phyloP scores from a whole-genome alignment of 2,113 vertebrate genomes.

The Eretmochelys imbricata region DNA sequence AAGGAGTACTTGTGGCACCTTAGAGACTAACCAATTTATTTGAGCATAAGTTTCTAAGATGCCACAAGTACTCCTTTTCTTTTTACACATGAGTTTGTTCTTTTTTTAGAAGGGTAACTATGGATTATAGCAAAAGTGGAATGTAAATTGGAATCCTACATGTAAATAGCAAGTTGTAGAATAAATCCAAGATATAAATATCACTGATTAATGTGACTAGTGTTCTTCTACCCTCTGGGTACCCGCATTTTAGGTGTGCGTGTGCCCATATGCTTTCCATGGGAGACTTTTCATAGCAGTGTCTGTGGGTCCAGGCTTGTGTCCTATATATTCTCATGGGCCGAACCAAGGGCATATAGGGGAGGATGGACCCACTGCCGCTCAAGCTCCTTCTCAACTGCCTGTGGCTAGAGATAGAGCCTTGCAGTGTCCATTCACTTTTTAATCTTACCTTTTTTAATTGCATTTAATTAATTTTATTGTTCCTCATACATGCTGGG shows the following conservation, averaged over 20 bases:
- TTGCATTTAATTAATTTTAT: not conserved
- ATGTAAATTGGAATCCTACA: not conserved
- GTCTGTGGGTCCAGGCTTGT: not conserved
- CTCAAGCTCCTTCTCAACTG: not conserved
- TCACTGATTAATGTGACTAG: not conserved
- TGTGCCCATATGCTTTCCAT: not conserved
- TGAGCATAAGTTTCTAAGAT: too few species aligned
- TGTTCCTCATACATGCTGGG: not conserved
- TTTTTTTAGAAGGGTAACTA: not conserved
- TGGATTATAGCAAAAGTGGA: slow-evolving; percentile 1
- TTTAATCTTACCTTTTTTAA: not conserved
- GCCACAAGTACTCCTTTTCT: too few species aligned
- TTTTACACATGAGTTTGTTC: not conserved
- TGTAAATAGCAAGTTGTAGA: not conserved
- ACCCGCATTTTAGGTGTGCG: not conserved
- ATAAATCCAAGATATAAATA: not conserved
- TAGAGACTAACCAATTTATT: too few species aligned
- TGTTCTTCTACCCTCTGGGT: not conserved
- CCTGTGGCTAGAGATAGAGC: not conserved
- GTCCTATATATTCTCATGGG: not conserved
- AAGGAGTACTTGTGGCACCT: too few species aligned
- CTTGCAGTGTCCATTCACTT: not conserved
- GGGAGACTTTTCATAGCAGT: not conserved
- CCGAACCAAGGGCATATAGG: not conserved
- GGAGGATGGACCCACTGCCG: not conserved